phyloP scores from a whole-genome alignment of 2,888 invertebrate genomes.

The Nycteola revayana region DNA sequence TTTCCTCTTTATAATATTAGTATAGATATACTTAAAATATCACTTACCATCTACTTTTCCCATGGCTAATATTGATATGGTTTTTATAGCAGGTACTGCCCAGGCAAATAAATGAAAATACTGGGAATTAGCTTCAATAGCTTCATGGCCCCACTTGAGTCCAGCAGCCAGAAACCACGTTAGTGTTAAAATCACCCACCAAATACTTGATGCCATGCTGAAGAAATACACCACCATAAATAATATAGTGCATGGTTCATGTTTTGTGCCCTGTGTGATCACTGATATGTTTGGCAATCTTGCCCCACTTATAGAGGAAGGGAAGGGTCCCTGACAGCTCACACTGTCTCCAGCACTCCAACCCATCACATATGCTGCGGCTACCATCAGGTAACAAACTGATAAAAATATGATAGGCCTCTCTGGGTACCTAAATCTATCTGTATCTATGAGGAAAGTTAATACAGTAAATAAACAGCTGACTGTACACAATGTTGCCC shows the following conservation, averaged over 20 bases:
- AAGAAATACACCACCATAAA: conserved; percentile 98
- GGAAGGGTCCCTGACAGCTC: conserved; percentile 91
- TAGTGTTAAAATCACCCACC: conserved; percentile 98
- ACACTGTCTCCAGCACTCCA: conserved; percentile 91
- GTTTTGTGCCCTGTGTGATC: conserved; percentile 93
- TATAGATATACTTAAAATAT: no score
- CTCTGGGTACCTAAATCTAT: conserved; percentile 98
- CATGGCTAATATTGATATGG: conserved; percentile 96
- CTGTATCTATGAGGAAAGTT: conserved; percentile 96
- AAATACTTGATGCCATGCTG: conserved; percentile 97
- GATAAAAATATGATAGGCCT: conserved; percentile 98
- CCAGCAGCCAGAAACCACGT: conserved; percentile 99
- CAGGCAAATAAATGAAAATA: conserved; percentile 99
- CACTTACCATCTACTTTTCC: conserved; percentile 96
- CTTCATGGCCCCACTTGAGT: conserved; percentile 98
- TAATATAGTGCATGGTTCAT: conserved; percentile 93
- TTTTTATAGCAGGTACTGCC: conserved; percentile 97
- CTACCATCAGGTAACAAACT: conserved; percentile 97
- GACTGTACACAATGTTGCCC: conserved; percentile 94
- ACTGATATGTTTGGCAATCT: conserved; percentile 90
- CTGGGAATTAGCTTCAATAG: conserved; percentile 97
- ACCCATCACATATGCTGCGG: conserved; percentile 94
- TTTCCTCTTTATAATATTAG: no score
- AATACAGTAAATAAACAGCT: conserved; percentile 96
- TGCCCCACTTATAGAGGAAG: conserved; percentile 85